A percentile compares a stretch with the other conserved stretches of the same genome.
Evolutionary conservation across 30 jellyfish, hydroid and myxozoan species (phyloP).

Genomic region (Hydractinia echinata): DNA sequence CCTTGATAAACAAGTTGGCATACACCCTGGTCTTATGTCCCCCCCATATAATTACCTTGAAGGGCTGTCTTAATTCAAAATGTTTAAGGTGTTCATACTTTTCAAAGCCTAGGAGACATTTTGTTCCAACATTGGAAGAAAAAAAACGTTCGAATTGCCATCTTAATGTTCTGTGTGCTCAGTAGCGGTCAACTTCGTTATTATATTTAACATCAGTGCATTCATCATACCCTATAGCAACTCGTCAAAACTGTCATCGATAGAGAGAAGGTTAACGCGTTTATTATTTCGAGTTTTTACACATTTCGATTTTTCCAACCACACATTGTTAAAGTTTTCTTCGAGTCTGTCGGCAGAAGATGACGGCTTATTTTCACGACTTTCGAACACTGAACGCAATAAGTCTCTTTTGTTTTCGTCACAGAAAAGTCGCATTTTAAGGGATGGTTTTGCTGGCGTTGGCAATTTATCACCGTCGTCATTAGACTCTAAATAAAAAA

Average conservation of each 20-base stretch:
- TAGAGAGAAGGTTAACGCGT: background rate
- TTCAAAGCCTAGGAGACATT: too few relatives aligned
- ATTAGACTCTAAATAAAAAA: background rate
- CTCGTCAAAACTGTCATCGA: background rate
- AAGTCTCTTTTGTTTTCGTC: conserved; percentile 26
- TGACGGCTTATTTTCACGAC: background rate
- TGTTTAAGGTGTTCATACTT: too few relatives aligned
- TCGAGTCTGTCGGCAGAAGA: background rate
- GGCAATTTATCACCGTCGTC: conserved; percentile 29
- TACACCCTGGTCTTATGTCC: too few relatives aligned
- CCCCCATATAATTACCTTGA: too few relatives aligned
- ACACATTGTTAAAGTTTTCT: conserved; percentile 11
- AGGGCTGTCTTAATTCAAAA: too few relatives aligned
- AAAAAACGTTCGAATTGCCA: too few relatives aligned
- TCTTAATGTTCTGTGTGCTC: too few relatives aligned
- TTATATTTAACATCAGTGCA: too few relatives aligned
- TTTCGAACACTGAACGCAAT: conserved; percentile 28
- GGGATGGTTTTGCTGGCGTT: conserved; percentile 44
- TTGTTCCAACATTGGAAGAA: too few relatives aligned
- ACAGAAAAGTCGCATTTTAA: conserved; percentile 44
- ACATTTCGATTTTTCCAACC: conserved; percentile 4
- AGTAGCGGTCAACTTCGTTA: too few relatives aligned
- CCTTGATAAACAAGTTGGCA: too few relatives aligned
- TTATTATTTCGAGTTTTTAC: background rate
- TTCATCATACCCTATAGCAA: too few relatives aligned